A percentile compares a stretch with the other conserved stretches of the same genome.
phyloP scores from a whole-genome alignment of 2,113 vertebrate genomes.

The Phalacrocorax pelagicus region DNA sequence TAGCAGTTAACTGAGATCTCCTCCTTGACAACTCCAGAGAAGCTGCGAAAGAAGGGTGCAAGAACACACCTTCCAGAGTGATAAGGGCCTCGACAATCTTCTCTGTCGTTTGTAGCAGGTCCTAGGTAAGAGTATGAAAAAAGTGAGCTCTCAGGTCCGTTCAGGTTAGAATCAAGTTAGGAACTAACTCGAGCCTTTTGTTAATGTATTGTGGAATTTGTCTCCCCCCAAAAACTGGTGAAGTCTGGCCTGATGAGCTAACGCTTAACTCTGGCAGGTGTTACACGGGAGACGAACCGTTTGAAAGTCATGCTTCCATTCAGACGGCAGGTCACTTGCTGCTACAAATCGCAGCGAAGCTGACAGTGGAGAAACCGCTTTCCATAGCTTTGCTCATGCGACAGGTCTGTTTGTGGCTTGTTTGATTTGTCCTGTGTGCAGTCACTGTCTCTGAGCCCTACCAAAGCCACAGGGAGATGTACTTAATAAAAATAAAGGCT shows the following conservation, averaged over 20 bases:
- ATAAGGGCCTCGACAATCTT: too few species aligned
- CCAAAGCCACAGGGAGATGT: neutral
- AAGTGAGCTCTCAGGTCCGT: neutral
- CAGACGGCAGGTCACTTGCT: fast-evolving
- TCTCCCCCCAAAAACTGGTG: neutral
- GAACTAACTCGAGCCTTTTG: neutral
- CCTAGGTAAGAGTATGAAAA: fast-evolving
- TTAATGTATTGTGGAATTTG: neutral
- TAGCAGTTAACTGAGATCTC: neutral
- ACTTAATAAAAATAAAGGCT: neutral
- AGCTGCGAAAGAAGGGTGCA: neutral
- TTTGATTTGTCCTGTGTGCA: neutral
- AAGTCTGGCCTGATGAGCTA: neutral
- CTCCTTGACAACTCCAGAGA: neutral
- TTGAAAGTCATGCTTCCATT: neutral
- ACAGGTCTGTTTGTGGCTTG: neutral
- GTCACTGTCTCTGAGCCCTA: neutral
- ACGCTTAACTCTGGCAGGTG: fast-evolving
- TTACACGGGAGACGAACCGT: fast-evolving
- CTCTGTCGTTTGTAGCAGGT: neutral
- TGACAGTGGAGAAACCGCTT: neutral
- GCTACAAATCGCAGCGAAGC: neutral
- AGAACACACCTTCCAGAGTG: neutral
- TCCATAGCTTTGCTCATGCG: neutral
- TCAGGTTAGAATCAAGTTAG: neutral